These are phyloP conservation scores for Taxidea taxus DNA, from an alignment of 2,113 vertebrate species.

Conservation along the genomic window DNA sequence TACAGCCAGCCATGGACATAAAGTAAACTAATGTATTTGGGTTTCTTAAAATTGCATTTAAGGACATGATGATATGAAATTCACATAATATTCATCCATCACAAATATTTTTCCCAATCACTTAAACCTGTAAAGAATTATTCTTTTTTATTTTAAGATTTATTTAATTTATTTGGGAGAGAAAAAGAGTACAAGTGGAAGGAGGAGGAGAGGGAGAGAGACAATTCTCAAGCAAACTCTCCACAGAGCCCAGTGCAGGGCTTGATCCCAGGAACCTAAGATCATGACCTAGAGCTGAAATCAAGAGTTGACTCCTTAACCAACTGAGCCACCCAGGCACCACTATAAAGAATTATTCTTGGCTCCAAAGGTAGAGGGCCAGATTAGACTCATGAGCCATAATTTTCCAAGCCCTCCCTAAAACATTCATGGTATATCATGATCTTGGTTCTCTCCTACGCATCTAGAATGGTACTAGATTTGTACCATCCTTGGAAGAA, in stretches of 20 bases:
- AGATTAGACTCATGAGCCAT: neutral
- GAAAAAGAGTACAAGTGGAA: neutral
- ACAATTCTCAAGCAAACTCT: too few species aligned
- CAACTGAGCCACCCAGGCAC: neutral
- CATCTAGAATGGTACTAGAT: neutral
- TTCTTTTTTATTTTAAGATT: neutral
- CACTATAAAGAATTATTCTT: neutral
- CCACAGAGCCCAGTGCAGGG: too few species aligned
- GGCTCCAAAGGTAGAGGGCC: neutral
- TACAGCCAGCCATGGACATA: neutral
- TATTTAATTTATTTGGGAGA: neutral
- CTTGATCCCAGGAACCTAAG: too few species aligned
- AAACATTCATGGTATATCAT: neutral
- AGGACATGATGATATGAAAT: neutral
- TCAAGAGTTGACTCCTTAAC: neutral
- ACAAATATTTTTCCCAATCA: neutral
- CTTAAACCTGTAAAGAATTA: neutral
- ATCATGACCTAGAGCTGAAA: too few species aligned
- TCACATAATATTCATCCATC: neutral
- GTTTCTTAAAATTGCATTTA: neutral
- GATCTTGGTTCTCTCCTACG: neutral
- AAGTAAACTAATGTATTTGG: neutral
- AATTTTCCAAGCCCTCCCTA: neutral
- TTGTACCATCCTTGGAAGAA: neutral
- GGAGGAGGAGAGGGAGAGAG: neutral